Percentiles rank a stretch among this genome's conserved stretches.
These are phyloP conservation scores for Drosophila fuyamai DNA, from an alignment of 1,140 invertebrate species.

Conservation along the genomic window DNA sequence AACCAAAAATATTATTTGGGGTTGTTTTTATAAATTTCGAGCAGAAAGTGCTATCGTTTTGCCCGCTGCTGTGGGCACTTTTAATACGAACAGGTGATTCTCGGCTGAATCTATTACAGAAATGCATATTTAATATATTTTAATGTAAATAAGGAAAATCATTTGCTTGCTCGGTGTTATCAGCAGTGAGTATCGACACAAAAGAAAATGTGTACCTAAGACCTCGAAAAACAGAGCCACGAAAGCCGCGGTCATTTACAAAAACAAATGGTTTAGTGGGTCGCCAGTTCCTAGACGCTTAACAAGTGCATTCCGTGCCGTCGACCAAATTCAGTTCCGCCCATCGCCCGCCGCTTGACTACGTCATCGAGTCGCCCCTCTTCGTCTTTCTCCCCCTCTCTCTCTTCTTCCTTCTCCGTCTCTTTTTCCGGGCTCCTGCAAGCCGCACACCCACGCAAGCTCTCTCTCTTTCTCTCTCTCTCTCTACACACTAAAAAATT, in stretches of 20 bases:
- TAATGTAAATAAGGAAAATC: no score
- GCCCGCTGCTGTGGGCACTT: neutral
- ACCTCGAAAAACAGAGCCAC: no score
- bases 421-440: neutral
- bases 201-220: no score
- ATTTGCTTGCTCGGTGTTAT: no score
- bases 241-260: no score
- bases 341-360: neutral
- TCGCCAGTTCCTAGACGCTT: neutral
- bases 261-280: neutral
- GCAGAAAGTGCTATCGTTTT: neutral
- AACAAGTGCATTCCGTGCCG: neutral
- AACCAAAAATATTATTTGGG: neutral
- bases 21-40: neutral
- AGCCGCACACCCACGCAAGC: slow-evolving; percentile 2
- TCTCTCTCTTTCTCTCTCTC: neutral
- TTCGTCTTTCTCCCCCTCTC: neutral
- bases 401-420: neutral
- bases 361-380: slow-evolving; percentile 1
- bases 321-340: neutral
- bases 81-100: slow-evolving; percentile 2
- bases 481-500: neutral
- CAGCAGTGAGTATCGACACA: no score
- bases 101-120: neutral
- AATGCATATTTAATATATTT: neutral